Base-by-base conservation (phyloP, 1,140 invertebrate genomes). In the Habropoda laboriosa region DNA sequence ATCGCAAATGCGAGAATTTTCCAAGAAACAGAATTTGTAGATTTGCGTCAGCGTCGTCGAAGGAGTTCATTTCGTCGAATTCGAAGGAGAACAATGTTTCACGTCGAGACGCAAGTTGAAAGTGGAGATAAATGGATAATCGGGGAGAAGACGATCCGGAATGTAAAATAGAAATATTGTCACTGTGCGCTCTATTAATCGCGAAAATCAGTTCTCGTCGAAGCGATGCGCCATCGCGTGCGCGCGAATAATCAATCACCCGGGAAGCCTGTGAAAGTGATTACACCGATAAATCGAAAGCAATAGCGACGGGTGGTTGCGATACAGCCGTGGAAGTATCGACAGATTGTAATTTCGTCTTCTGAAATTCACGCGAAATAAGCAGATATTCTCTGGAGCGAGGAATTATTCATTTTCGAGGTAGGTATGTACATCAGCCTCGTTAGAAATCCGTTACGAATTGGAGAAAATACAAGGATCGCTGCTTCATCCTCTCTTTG, bases 241-340 rank as follows among this genome's bases (percentile, higher is more conserved):
- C 42, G 40, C 18, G 47, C 47, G 63, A 66, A 66, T 66, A 66
- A 66, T 66, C 63, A 47, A 66, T 66, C 63, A 47, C 42, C 40
- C 47, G 30, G 42, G 10, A 47, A 47, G 63, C 10, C 40, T 47
- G 30, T 27, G 63, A 66, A 66, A 66, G 24, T 47, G 47, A 66
- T 66, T 66, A 66, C 40, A 27, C 63, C 63, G 27, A 45, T 66
- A 66, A 66, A 66, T 66, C 63, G 40, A 47, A 47, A 30, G 42
- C 42, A 66, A 66, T 66, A 45, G 63, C 18, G 27, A 21, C 16
- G 16, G 16, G 40, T 66, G 63, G 27, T 18, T n/a, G 63, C 18
- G 42, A 47, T 66, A 47, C 32, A n/a, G 42, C 47, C 63, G 47
- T 42, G n/a, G 18, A 27, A 8, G 63, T 66, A 47, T 66, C 63